phyloP scores from a whole-genome alignment of 2,113 vertebrate species.

The Todiramphus chloris region DNA sequence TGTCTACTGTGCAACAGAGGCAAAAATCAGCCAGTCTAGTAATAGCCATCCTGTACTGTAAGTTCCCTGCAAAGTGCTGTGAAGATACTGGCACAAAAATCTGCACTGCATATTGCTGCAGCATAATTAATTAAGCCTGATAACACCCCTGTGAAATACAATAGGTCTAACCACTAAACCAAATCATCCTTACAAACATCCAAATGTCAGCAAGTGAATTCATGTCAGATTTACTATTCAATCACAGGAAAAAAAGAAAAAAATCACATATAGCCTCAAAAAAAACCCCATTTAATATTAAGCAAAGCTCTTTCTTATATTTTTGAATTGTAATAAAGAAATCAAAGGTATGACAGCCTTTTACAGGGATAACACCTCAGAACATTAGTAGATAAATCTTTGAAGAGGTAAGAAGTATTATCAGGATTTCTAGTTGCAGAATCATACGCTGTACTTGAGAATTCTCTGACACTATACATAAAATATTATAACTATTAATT shows the following conservation, averaged over 20 bases:
- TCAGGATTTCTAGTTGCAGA: conserved; percentile 12
- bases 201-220: conserved; percentile 44
- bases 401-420: conserved; percentile 16
- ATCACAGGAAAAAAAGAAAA: background rate
- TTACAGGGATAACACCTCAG: background rate
- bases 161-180: conserved; percentile 59
- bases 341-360: background rate
- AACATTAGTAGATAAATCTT: conserved; percentile 42
- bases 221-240: background rate
- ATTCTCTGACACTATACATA: background rate
- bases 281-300: background rate
- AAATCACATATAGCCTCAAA: background rate
- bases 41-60: background rate
- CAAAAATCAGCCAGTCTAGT: background rate
- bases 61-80: background rate
- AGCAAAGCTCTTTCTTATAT: background rate
- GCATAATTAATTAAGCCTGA: conserved; percentile 66
- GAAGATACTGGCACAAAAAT: conserved; percentile 33
- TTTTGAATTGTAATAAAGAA: conserved; percentile 45
- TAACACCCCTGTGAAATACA: conserved; percentile 60
- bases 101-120: conserved; percentile 55
- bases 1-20: background rate
- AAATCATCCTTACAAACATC: conserved; percentile 60
- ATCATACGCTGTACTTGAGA: background rate
- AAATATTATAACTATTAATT: conserved; percentile 22